These are phyloP conservation scores for Atethmia centrago DNA, from an alignment of 2,888 invertebrate genomes.

Conservation along the genomic window DNA sequence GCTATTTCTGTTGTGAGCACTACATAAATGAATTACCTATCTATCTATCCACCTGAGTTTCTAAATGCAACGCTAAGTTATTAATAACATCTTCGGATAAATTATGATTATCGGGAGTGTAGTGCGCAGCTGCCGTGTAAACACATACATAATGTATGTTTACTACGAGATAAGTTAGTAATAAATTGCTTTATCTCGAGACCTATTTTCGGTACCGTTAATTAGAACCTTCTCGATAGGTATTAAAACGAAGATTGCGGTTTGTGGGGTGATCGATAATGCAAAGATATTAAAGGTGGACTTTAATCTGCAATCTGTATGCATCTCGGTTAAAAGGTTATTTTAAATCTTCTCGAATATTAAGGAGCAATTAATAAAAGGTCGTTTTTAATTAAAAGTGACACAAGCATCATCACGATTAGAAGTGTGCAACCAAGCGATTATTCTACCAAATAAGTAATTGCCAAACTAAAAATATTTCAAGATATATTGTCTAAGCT, in stretches of 20 bases:
- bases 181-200: conserved; percentile 31
- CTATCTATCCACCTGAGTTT: neutral
- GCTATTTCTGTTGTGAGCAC: too few species aligned
- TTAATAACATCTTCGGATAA: conserved; percentile 18
- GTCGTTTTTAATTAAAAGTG: neutral
- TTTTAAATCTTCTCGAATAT: neutral
- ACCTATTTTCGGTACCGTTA: conserved; percentile 9
- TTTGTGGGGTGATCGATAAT: neutral
- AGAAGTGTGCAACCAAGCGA: neutral
- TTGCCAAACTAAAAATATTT: neutral
- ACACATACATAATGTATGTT: conserved; percentile 25
- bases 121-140: conserved; percentile 21
- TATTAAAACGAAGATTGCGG: conserved; percentile 26
- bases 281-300: conserved; percentile 1
- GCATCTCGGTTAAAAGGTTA: conserved; percentile 10
- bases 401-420: neutral
- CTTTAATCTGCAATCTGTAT: conserved; percentile 26
- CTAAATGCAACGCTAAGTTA: neutral
- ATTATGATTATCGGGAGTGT: conserved; percentile 27
- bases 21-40: too few species aligned
- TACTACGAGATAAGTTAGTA: neutral
- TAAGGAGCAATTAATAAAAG: neutral
- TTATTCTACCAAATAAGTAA: neutral
- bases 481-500: too few species aligned
- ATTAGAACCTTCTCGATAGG: conserved; percentile 12